These are phyloP conservation scores for Hyla sarda DNA, from an alignment of 2,113 vertebrate genomes.

Conservation along the genomic window DNA sequence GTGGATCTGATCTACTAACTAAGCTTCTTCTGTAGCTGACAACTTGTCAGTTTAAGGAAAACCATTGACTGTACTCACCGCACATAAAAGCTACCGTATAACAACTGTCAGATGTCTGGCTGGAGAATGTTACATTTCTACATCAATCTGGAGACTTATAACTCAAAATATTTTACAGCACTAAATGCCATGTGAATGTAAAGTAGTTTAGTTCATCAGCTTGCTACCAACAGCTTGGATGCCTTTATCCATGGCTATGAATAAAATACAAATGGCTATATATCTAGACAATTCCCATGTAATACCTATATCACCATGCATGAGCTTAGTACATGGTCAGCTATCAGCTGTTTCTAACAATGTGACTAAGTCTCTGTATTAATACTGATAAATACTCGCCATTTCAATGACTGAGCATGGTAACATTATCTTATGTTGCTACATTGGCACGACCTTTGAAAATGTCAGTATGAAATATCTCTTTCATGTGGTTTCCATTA, in stretches of 20 bases:
- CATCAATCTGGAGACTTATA: background rate
- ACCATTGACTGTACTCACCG: background rate
- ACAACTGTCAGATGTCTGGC: slow-evolving; percentile 14
- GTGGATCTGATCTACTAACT: slow-evolving; percentile 22
- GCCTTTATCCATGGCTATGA: background rate
- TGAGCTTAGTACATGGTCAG: background rate
- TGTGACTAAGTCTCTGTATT: background rate
- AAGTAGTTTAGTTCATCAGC: background rate
- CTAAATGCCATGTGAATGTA: background rate
- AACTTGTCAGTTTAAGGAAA: slow-evolving; percentile 38
- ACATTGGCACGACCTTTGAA: background rate
- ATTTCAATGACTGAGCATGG: background rate
- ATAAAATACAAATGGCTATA: background rate
- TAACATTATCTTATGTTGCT: background rate
- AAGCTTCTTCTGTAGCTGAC: slow-evolving; percentile 13
- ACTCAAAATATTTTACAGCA: background rate
- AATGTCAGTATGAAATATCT: background rate
- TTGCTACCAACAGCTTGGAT: background rate
- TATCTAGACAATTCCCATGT: background rate
- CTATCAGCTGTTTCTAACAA: background rate
- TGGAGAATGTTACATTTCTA: slow-evolving; percentile 8
- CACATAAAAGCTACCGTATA: slow-evolving; percentile 13
- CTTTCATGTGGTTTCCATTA: background rate
- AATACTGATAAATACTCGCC: background rate
- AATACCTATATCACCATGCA: background rate